Conservation (phyloP, 2,113 vertebrate species). For the Chaetodon auriga region DNA sequence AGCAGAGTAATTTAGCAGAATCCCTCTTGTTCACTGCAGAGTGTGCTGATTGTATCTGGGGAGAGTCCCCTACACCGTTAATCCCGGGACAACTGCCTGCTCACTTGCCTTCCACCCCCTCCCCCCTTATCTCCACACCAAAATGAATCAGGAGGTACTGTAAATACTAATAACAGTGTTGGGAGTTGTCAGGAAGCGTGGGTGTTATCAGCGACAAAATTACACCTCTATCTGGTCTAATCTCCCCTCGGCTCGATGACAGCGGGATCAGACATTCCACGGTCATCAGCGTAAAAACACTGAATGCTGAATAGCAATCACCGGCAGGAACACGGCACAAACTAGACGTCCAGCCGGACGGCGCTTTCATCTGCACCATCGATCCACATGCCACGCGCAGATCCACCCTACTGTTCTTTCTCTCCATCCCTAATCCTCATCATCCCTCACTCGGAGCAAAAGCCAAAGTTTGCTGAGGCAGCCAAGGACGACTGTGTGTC, state of each 20-base stretch:
- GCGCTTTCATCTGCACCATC: constrained; percentile 52
- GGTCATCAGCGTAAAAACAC: constrained; percentile 16
- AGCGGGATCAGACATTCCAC: constrained; percentile 45
- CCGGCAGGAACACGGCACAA: constrained; percentile 49
- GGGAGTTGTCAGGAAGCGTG: constrained; percentile 33
- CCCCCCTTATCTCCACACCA: constrained; percentile 1
- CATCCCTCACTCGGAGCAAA: constrained; percentile 51
- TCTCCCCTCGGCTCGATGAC: constrained; percentile 35
- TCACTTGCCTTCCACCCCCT: constrained; percentile 11
- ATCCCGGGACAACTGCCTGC: constrained; percentile 21
- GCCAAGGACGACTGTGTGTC: constrained; percentile 44
- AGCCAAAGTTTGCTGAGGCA: constrained; percentile 57
- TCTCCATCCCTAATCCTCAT: constrained; percentile 55
- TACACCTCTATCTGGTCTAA: constrained; percentile 49
- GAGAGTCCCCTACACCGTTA: constrained; percentile 8
- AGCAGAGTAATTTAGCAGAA: constrained; percentile 37
- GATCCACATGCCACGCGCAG: constrained; percentile 49
- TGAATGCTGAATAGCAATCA: constrained; percentile 46
- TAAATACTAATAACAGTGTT: constrained; percentile 45
- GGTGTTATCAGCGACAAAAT: constrained; percentile 56
- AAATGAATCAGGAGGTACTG: constrained; percentile 40
- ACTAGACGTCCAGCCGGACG: constrained; percentile 26
- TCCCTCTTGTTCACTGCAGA: constrained; percentile 13
- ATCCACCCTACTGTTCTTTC: constrained; percentile 48
- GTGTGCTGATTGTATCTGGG: constrained; percentile 18